Conservation (phyloP, 2,113 vertebrate species). For the Eolophus roseicapilla region DNA sequence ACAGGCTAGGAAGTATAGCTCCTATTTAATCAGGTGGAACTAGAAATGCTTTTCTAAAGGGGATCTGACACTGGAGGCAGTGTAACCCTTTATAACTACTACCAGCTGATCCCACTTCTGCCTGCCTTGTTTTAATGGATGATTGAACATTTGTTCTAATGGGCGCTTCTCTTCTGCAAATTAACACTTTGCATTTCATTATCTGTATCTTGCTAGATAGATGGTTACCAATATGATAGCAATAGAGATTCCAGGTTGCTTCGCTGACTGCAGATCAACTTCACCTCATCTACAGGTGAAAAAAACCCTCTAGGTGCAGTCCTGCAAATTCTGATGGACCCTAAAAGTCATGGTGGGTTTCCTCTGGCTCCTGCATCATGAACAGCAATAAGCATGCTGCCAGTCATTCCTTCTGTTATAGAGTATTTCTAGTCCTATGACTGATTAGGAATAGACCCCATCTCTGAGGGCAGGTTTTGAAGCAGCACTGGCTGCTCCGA, state of each 20-base stretch:
- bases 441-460: not conserved
- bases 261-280: not conserved
- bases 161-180: not conserved
- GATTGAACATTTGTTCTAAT: not conserved
- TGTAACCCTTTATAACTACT: not conserved
- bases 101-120: not conserved
- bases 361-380: not conserved
- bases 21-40: not conserved
- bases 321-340: not conserved
- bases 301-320: not conserved
- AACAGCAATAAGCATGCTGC: not conserved
- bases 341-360: not conserved
- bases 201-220: not conserved
- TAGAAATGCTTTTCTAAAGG: not conserved
- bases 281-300: not conserved
- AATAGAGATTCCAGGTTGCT: not conserved
- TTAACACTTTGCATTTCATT: not conserved
- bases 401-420: not conserved
- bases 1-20: not conserved
- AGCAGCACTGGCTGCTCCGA: not conserved
- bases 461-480: not conserved
- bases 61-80: not conserved
- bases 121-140: not conserved
- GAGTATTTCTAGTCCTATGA: not conserved
- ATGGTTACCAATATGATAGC: not conserved